phyloP scores from a whole-genome alignment of 2,113 vertebrate genomes.

The Naja naja region DNA sequence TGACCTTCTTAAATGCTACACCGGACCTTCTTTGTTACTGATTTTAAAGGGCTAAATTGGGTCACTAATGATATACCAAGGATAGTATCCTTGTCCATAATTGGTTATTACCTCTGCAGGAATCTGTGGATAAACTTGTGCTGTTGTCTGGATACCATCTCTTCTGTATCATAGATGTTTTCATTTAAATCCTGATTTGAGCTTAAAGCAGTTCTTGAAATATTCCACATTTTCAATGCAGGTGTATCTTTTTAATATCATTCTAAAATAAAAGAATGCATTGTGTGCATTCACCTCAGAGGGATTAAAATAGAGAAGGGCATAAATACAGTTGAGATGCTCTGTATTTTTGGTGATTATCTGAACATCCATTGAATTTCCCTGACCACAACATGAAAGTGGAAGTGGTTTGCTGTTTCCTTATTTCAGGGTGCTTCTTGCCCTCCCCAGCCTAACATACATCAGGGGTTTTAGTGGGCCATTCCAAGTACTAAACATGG shows the following conservation, averaged over 20 bases:
- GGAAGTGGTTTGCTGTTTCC: neutral
- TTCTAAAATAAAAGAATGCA: neutral
- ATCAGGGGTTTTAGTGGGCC: neutral
- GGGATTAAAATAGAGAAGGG: neutral
- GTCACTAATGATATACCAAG: neutral
- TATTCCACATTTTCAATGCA: neutral
- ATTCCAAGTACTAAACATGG: neutral
- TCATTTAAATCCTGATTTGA: neutral
- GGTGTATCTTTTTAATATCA: neutral
- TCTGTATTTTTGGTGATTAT: neutral
- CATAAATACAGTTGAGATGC: neutral
- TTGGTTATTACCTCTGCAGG: neutral
- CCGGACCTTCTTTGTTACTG: neutral
- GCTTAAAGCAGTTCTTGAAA: neutral
- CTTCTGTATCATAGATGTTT: neutral
- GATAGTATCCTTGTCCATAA: neutral
- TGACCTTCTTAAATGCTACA: neutral
- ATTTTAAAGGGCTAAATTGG: neutral
- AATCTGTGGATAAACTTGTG: neutral
- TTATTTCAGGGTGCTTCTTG: neutral
- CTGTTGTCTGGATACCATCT: neutral
- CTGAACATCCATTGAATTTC: neutral
- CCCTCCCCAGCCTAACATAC: neutral
- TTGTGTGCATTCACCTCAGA: neutral
- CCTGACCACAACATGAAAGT: neutral